These are phyloP conservation scores for Cryptomyrus ogoouensis DNA, from an alignment of 2,113 vertebrate genomes.

Conservation along the genomic window DNA sequence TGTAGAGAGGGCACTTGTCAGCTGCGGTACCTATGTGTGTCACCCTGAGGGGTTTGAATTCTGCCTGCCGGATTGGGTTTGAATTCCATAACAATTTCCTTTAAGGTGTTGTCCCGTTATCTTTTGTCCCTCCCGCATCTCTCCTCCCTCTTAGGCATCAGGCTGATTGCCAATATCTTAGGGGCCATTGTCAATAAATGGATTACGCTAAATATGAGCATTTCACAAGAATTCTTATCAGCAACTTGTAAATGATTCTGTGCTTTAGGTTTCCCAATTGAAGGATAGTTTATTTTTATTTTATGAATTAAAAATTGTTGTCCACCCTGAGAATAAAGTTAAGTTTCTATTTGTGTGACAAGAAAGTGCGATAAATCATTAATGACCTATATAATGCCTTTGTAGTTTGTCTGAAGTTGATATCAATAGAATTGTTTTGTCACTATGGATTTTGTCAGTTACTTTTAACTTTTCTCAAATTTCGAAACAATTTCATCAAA, in stretches of 20 bases:
- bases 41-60: not conserved
- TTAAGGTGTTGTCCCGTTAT: not conserved
- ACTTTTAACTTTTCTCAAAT: not conserved
- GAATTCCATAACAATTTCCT: not conserved
- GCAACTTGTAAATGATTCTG: not conserved
- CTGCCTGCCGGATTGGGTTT: no score
- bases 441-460: not conserved
- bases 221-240: not conserved
- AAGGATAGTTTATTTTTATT: not conserved
- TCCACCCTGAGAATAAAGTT: not conserved
- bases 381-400: not conserved
- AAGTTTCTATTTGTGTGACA: not conserved
- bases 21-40: not conserved
- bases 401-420: not conserved
- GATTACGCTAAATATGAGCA: not conserved
- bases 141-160: not conserved
- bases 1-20: not conserved
- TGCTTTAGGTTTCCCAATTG: not conserved
- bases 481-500: not conserved
- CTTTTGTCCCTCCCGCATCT: not conserved
- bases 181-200: not conserved
- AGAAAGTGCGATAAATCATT: not conserved
- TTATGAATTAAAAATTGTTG: not conserved
- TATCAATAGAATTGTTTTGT: not conserved
- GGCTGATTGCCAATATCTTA: not conserved